Base-by-base conservation (phyloP, 2,113 vertebrate genomes). In the Phodopus roborovskii region DNA sequence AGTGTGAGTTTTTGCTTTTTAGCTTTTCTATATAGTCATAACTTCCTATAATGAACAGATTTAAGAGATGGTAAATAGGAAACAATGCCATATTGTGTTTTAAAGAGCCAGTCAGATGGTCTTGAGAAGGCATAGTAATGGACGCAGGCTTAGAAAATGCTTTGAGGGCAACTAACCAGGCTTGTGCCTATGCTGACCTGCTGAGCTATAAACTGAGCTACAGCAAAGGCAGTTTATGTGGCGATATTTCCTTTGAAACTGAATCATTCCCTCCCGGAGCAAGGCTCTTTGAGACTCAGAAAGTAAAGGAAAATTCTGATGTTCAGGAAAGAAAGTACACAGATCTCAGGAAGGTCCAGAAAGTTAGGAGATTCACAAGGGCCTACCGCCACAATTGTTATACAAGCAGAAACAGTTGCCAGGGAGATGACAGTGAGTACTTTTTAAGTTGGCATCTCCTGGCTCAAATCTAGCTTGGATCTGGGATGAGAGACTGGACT, bases 1-100 rank as follows among this genome's bases (percentile, higher is more conserved):
- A 88, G 36, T 74, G 70, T 88, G 50, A 83, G 10, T 75, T 74
- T 78, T 62, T 88, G 56, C 64, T 53, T 92, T 85, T 71, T 75
- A 74, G 66, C 12, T 88, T 79, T 84, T 85, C 39, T 20, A 16
- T 16, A 75, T 12, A 36, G 19, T 84, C 64, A 75, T 48, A 39
- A 70, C 90, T 66, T 93, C 74, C 94, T 71, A 71, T 20, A 50
- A 13, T 50, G 62, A 60, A 11, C 42, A 71, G 42, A 86, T 82
- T 64, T 79, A 36, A 70, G 48, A 71, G 48, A 5, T 26, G 22
- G 10, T 45, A 22, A 85, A 50, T 48, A 42, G 45, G 42, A 20
- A 85, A 85, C 22, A 85, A 20, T 22, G 62, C 83, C 36, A 9
- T 5, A 33, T 50, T 45, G 6, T 85, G 60, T 68, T 85, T 66